Percentiles rank a stretch among this genome's conserved stretches.
These are phyloP conservation scores for Pipistrellus pipistrellus DNA, from an alignment of 2,797 vertebrate species.

Conservation along the genomic window DNA sequence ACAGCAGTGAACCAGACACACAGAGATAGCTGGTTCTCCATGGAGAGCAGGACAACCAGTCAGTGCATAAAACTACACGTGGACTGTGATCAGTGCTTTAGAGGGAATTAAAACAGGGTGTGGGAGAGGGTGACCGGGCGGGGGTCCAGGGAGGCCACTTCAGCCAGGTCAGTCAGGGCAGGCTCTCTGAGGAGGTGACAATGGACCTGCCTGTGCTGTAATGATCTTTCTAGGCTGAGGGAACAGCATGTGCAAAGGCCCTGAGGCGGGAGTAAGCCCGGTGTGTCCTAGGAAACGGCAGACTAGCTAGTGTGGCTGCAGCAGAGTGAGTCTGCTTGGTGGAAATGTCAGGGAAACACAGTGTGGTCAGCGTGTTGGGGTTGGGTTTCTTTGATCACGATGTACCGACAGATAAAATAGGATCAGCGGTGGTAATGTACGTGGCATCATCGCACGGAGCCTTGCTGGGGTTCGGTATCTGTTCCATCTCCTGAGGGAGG, in stretches of 20 bases:
- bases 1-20: not conserved
- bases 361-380: not conserved
- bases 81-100: not conserved
- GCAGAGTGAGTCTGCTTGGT: not conserved
- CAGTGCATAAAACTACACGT: not conserved
- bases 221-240: not conserved
- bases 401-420: not conserved
- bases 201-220: not conserved
- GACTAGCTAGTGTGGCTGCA: not conserved
- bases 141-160: not conserved
- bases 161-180: not conserved
- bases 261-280: not conserved
- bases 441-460: not conserved
- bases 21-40: not conserved
- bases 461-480: not conserved
- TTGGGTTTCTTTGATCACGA: not conserved
- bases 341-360: not conserved
- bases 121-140: not conserved
- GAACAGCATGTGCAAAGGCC: not conserved
- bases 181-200: not conserved
- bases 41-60: not conserved
- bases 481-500: constrained; percentile 21
- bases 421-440: not conserved
- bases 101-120: not conserved
- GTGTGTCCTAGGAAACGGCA: not conserved